Conservation (phyloP, 2,113 vertebrate genomes). For the Genyomyrus donnyi region DNA sequence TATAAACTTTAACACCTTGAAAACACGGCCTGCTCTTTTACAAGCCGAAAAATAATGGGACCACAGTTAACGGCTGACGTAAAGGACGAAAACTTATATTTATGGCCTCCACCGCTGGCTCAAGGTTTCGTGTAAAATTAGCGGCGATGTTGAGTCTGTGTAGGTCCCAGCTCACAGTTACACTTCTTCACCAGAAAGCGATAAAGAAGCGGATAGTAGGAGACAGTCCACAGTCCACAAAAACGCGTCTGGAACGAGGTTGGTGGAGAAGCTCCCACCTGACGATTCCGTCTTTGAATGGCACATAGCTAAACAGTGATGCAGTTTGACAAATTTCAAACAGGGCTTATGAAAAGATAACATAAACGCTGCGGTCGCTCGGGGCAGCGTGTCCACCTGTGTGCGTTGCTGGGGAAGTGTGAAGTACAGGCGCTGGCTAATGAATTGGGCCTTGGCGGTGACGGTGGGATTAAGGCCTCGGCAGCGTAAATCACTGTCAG, state of each 20-base stretch:
- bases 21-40: conserved; percentile 60
- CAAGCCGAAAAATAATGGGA: conserved; percentile 65
- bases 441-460: conserved; percentile 64
- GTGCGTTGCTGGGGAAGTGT: conserved; percentile 67
- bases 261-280: conserved; percentile 74
- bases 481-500: conserved; percentile 75
- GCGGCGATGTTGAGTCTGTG: conserved; percentile 31
- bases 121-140: conserved; percentile 67
- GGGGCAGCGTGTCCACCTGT: conserved; percentile 78
- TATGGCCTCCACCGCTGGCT: conserved; percentile 46
- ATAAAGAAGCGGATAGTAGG: conserved; percentile 20
- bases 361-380: conserved; percentile 72
- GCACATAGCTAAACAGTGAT: conserved; percentile 85
- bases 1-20: conserved; percentile 78
- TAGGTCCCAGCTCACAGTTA: conserved; percentile 49
- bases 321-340: conserved; percentile 92
- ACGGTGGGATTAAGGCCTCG: conserved; percentile 70
- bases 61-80: conserved; percentile 66
- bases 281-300: conserved; percentile 71
- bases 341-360: conserved; percentile 86
- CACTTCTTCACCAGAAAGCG: conserved; percentile 54
- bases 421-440: conserved; percentile 75
- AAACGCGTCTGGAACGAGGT: conserved; percentile 49
- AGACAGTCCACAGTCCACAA: conserved; percentile 47
- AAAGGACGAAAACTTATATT: conserved; percentile 62